Evolutionary conservation across 2,113 vertebrate genomes (phyloP), one percentile per base, ranked within the genome.

Genomic region (Datnioides undecimradiatus): DNA sequence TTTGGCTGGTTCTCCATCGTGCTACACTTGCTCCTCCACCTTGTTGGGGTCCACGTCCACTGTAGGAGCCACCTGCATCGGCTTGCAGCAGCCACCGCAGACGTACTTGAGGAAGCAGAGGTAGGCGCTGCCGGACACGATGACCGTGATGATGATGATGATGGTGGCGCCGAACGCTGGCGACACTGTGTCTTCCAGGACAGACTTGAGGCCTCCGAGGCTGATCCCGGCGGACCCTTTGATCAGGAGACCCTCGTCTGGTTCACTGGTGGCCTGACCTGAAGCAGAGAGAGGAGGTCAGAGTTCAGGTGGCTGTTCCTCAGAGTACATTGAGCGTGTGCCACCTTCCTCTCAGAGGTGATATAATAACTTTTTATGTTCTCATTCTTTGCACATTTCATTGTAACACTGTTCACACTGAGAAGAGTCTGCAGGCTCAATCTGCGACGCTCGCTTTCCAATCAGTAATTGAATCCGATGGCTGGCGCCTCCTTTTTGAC

Each of bases 31-130:
- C 62, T 96, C 94, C 90, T 95, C 95, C 5, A 88, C 85, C 60
- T 89, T 90, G 72, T 79, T 92, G 38, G 74, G 66, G 41, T 93
- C 94, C 9, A 49, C 12, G 6, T 90, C 83, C 73, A 73, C 80
- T 1, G 63, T 75, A 8, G 95, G 95, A 4, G 54, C 90, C 46
- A 93, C 93, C 8, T 92, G 94, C 12, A 84, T 34, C 6, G 90
- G 86, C 73, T 88, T 91, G 76, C 95, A 96, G 85, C 93, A 95
- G 38, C 94, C 91, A 0, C 88, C 66, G 45, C 95, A 95, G 66
- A 95, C 23, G 59, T 93, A 95, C 75, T 94, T 95, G 67, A 95
- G 90, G 84, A 95, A 96, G 63, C 93, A 95, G 76, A 95, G 70
- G 85, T 94, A 94, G 23, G 92, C 70, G 0, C 93, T 94, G 29